Conservation (phyloP, 2,113 vertebrate genomes). For the Galbula dea region DNA sequence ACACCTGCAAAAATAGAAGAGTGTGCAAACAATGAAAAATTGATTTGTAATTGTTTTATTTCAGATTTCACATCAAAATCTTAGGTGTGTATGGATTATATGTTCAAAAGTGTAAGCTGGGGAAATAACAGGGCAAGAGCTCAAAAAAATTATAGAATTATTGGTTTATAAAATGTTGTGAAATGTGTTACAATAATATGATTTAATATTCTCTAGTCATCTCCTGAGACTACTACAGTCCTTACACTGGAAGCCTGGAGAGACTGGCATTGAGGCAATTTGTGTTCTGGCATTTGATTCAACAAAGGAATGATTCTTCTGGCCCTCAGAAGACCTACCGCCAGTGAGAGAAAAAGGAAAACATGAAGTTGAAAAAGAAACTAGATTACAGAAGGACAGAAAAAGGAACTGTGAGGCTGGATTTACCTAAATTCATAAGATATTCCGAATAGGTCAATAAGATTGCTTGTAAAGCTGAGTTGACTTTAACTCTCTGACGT, state of each 20-base stretch:
- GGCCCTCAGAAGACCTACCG: neutral
- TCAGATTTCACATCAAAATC: neutral
- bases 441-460: neutral
- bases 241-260: neutral
- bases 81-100: neutral
- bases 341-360: neutral
- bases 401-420: neutral
- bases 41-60: neutral
- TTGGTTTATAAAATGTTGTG: neutral
- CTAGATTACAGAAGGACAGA: neutral
- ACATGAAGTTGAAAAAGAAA: neutral
- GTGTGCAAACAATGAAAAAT: neutral
- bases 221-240: neutral
- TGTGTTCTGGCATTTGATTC: neutral
- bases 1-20: neutral
- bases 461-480: neutral
- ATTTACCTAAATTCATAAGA: neutral
- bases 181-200: neutral
- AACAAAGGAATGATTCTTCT: neutral
- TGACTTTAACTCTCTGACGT: neutral
- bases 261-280: neutral
- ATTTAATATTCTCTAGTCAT: neutral
- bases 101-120: neutral
- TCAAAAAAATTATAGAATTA: neutral
- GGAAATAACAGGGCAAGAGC: neutral